Evolutionary conservation across 2,797 vertebrate genomes (phyloP).

Genomic region (Ctenopoma multispine): DNA sequence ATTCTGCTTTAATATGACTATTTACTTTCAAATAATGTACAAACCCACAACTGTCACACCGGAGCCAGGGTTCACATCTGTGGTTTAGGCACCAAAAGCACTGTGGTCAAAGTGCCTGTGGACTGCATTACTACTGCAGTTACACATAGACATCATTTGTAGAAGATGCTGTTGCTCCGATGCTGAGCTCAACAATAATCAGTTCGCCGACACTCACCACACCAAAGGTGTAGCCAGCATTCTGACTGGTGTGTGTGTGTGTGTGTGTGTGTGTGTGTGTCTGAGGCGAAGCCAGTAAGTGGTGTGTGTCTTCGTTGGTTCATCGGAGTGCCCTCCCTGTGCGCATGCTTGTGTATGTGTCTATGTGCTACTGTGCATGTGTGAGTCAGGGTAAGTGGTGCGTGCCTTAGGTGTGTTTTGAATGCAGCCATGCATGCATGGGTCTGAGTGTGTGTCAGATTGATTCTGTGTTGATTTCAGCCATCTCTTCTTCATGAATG

Average conservation of each 20-base stretch:
- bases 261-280: no score
- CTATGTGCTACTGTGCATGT: not conserved
- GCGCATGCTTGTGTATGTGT: not conserved
- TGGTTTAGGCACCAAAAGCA: no score
- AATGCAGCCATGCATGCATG: constrained; percentile 41
- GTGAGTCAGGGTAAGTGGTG: constrained; percentile 39
- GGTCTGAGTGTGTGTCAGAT: constrained; percentile 32
- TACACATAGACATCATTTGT: no score
- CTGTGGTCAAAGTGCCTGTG: no score
- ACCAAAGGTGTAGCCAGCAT: not conserved
- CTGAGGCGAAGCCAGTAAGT: not conserved
- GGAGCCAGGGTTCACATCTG: no score
- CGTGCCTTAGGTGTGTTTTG: constrained; percentile 40
- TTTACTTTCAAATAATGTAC: no score
- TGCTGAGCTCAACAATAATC: constrained; percentile 4
- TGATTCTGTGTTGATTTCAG: constrained; percentile 55
- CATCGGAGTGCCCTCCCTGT: constrained; percentile 10
- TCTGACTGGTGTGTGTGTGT: constrained; percentile 2
- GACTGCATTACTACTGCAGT: no score
- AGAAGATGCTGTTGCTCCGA: no score
- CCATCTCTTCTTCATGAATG: constrained; percentile 66
- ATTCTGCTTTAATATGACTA: no score
- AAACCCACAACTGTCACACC: no score
- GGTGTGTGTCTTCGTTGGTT: constrained; percentile 11
- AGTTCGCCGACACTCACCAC: constrained; percentile 17